Evolutionary conservation across 2,888 invertebrate genomes (phyloP).

Genomic region (Nemotelus nigrinus): DNA sequence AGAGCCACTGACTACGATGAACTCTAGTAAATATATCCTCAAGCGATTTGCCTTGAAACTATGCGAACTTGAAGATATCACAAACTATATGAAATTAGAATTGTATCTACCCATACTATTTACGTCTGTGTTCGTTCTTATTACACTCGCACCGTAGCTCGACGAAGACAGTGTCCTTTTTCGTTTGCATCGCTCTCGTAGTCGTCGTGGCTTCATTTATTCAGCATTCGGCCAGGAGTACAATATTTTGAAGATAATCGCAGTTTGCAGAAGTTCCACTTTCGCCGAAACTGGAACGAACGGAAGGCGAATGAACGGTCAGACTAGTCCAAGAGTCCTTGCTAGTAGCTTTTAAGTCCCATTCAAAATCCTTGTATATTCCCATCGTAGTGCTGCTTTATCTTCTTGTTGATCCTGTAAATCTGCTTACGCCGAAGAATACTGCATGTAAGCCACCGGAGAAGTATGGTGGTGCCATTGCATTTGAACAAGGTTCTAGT

Average conservation of each 20-base stretch:
- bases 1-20: too few relatives aligned
- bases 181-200: too few relatives aligned
- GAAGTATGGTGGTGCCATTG: conserved; percentile 1
- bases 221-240: not conserved
- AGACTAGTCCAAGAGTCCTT: conserved; percentile 12
- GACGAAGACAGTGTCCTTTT: too few relatives aligned
- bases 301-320: not conserved
- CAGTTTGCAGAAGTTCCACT: conserved; percentile 11
- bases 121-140: too few relatives aligned
- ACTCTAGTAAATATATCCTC: too few relatives aligned
- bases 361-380: conserved; percentile 18
- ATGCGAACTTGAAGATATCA: too few relatives aligned
- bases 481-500: conserved; percentile 16
- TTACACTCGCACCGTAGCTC: too few relatives aligned
- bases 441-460: conserved; percentile 10
- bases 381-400: not conserved
- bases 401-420: conserved; percentile 35
- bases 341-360: conserved; percentile 23
- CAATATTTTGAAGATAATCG: conserved; percentile 21
- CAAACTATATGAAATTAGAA: too few relatives aligned
- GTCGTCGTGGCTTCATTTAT: too few relatives aligned
- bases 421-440: conserved; percentile 37
- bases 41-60: too few relatives aligned
- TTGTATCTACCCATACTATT: too few relatives aligned
- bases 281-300: not conserved